These are phyloP conservation scores for Trachemys scripta DNA, from an alignment of 2,113 vertebrate genomes.

Conservation along the genomic window DNA sequence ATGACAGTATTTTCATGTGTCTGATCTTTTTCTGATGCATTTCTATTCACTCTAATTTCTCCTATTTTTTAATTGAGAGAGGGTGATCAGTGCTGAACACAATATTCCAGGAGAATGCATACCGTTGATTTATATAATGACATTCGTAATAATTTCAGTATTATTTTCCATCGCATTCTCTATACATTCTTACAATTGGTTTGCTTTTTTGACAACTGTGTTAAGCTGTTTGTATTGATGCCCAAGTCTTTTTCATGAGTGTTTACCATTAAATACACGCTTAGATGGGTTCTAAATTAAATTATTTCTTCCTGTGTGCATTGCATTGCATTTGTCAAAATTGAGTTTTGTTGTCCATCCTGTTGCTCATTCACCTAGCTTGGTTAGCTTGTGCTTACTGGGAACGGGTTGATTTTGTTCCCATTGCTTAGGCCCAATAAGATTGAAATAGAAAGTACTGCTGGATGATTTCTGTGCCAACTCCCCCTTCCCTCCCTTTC, in stretches of 20 bases:
- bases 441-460: no score
- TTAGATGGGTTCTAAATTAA: no score
- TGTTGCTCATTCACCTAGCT: no score
- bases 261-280: no score
- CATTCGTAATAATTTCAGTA: neutral
- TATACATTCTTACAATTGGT: neutral
- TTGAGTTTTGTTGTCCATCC: no score
- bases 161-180: neutral
- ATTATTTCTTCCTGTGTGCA: neutral
- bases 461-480: no score
- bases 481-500: rapidly evolving
- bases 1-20: neutral
- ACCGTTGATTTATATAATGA: neutral
- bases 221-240: neutral
- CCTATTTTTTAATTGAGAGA: neutral
- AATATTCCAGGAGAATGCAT: neutral
- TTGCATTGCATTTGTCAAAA: neutral
- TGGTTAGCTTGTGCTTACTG: no score
- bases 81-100: neutral
- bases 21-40: neutral
- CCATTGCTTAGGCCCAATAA: no score
- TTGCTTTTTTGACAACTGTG: neutral
- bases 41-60: neutral
- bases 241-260: no score
- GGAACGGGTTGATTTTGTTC: no score